Base-by-base conservation (phyloP, 2,888 invertebrate species). In the Ashinkailepas kermadecensis region DNA sequence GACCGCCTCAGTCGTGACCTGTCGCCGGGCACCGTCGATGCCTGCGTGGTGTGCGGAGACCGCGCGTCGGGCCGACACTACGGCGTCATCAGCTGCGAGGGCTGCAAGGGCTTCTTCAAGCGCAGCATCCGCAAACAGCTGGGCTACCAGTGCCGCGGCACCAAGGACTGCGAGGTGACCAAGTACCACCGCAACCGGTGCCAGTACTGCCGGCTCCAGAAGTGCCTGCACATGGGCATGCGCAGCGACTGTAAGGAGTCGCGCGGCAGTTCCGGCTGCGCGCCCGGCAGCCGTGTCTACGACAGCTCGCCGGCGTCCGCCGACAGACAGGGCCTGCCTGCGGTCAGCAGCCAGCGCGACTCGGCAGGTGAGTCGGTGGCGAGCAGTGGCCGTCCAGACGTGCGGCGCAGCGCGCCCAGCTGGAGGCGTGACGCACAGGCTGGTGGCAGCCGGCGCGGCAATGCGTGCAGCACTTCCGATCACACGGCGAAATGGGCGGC, bases 91-190 rank as follows among this genome's bases (percentile, higher is more conserved):
- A 95, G 95, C 86, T 96, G 95, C 89, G 95, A 95, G 90, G 97
- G 98, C 7, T 99, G 98, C 88, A 99, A 99, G 88, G 97, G 97
- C 0, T 99, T 99, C 89, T 99, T 99, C 89, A 99, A 99, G 88
- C 91, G 99, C 0, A 97, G 96, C 54, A 98, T 99, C 86, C 92
- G 99, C 82, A 99, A 99, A 89, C 96, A 97, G 88, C 90, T 97
- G 81, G 98, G 97, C 80, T 99, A 99, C 89, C 95, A 96, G 85
- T 99, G 99, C 87, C 91, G 99, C 7, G 97, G 98, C 82, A 93
- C 92, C 86, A 96, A 96, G 90, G 96, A 96, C 89, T 99, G 99
- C 87, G 97, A 97, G 88, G 97, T 99, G 84, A 99, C 97, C 82
- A 99, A 99, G 89, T 97, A 99, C 87, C 98, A 99, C 88, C 92